These are phyloP conservation scores for Cyanocitta stelleri DNA, from an alignment of 2,113 vertebrate genomes.

Conservation along the genomic window DNA sequence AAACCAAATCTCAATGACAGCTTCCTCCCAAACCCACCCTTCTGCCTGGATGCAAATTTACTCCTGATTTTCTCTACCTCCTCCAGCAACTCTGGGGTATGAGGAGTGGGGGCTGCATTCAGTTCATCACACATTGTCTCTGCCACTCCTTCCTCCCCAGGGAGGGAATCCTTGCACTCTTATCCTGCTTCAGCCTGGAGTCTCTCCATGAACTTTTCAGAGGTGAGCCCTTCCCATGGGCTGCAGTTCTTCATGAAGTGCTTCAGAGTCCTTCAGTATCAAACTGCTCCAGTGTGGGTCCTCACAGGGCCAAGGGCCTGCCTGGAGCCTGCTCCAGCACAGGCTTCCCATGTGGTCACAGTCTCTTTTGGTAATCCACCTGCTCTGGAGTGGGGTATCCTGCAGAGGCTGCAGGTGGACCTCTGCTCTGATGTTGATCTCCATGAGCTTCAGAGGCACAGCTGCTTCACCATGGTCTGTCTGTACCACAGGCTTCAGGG, in stretches of 20 bases:
- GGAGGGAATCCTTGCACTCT: neutral
- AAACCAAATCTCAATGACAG: no score
- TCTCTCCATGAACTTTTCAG: neutral
- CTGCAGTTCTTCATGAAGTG: neutral
- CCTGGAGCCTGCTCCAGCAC: neutral
- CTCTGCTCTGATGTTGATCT: neutral
- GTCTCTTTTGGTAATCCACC: neutral
- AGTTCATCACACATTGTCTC: neutral
- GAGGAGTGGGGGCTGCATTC: neutral
- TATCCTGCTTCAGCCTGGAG: neutral
- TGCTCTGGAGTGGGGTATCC: neutral
- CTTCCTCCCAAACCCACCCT: neutral
- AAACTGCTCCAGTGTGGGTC: neutral
- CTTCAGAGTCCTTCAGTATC: neutral
- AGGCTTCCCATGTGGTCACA: neutral
- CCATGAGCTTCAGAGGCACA: neutral
- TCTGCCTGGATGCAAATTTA: neutral
- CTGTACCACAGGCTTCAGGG: neutral
- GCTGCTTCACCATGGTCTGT: neutral
- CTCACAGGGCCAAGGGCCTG: neutral
- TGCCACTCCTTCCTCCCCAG: neutral
- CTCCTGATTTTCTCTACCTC: neutral
- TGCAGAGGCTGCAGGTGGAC: neutral
- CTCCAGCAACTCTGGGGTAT: accelerated
- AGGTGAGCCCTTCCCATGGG: neutral